Evolutionary conservation across 1,140 invertebrate species (phyloP).

Genomic region (Catajapyx aquilonaris): DNA sequence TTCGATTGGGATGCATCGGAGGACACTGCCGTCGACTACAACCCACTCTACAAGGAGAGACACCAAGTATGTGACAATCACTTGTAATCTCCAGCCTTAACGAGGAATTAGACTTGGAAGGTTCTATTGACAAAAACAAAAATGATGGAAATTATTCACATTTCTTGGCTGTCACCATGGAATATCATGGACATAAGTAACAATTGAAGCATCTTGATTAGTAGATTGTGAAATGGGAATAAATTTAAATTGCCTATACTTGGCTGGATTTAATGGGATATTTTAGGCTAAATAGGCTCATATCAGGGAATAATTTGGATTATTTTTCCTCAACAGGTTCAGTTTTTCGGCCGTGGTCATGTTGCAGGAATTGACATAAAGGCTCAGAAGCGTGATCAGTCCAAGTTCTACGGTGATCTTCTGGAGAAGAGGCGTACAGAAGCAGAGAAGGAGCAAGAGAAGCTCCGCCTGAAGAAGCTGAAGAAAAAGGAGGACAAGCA

Average conservation of each 20-base stretch:
- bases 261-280: too few relatives aligned
- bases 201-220: background rate
- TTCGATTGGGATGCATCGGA: constrained; percentile 99
- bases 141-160: too few relatives aligned
- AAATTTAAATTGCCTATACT: too few relatives aligned
- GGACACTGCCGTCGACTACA: constrained; percentile 96
- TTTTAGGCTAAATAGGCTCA: too few relatives aligned
- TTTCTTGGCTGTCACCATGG: too few relatives aligned
- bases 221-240: too few relatives aligned
- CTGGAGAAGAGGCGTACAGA: constrained; percentile 87
- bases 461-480: constrained; percentile 78
- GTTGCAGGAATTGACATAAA: constrained; percentile 95
- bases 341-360: constrained; percentile 95
- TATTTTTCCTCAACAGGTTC: constrained; percentile 37
- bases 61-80: constrained; percentile 41
- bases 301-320: too few relatives aligned
- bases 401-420: constrained; percentile 93
- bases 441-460: constrained; percentile 94
- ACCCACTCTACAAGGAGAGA: constrained; percentile 85
- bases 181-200: too few relatives aligned
- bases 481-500: constrained; percentile 94
- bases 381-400: constrained; percentile 90
- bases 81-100: constrained; percentile 3
- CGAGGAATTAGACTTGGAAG: constrained; percentile 3
- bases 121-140: too few relatives aligned